A percentile compares a stretch with the other conserved stretches of the same genome.
phyloP scores from a whole-genome alignment of 2,797 vertebrate genomes.

The Bradypodion pumilum region DNA sequence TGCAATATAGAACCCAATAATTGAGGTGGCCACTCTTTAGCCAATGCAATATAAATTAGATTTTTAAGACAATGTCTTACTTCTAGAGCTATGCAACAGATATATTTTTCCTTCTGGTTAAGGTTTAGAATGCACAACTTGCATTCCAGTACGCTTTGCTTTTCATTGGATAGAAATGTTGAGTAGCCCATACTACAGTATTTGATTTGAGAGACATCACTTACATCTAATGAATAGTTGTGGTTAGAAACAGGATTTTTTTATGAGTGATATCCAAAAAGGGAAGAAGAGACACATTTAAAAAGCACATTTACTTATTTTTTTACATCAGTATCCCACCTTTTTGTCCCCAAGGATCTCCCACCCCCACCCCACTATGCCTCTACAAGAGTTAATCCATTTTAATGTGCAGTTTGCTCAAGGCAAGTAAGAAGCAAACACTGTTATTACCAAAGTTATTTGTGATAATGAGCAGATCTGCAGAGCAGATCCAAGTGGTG shows the following conservation, averaged over 20 bases:
- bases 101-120: background rate
- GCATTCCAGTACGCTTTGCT: background rate
- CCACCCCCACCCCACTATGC: background rate
- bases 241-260: background rate
- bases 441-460: background rate
- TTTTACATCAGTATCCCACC: background rate
- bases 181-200: background rate
- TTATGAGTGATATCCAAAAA: background rate
- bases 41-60: background rate
- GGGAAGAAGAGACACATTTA: background rate
- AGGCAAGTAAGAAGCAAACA: background rate
- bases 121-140: background rate
- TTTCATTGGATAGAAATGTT: background rate
- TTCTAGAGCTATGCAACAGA: background rate
- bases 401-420: background rate
- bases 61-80: background rate
- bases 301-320: background rate
- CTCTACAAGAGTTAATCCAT: background rate
- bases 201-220: constrained; percentile 2
- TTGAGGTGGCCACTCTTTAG: background rate
- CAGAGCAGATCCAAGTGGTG: background rate
- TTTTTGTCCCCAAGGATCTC: background rate
- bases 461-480: background rate
- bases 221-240: background rate
- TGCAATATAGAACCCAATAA: background rate